Conservation (phyloP, 2,113 vertebrate genomes). For the Triplophysa siluroides region DNA sequence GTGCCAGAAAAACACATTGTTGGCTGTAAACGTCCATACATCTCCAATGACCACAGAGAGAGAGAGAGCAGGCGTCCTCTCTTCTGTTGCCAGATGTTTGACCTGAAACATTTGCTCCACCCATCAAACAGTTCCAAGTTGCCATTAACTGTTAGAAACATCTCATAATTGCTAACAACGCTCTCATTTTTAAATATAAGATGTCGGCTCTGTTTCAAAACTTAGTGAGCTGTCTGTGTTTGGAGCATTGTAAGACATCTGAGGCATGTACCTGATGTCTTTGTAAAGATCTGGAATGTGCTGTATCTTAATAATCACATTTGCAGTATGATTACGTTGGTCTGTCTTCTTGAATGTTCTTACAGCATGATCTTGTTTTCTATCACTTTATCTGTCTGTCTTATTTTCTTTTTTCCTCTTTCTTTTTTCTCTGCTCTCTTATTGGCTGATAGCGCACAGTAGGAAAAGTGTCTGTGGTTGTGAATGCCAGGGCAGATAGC, state of each 20-base stretch:
- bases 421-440: conserved; percentile 54
- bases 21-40: conserved; percentile 37
- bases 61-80: conserved; percentile 37
- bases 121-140: background rate
- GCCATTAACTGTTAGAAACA: background rate
- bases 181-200: background rate
- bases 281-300: too few species aligned
- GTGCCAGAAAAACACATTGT: background rate
- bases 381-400: conserved; percentile 15
- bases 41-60: conserved; percentile 28
- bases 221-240: background rate
- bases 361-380: background rate
- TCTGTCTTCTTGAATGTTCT: background rate
- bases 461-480: conserved; percentile 80
- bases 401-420: conserved; percentile 11
- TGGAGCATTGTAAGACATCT: too few species aligned
- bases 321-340: background rate
- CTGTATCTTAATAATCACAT: background rate
- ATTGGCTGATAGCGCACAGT: conserved; percentile 77
- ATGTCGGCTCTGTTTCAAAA: background rate
- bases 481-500: conserved; percentile 80
- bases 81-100: conserved; percentile 61
- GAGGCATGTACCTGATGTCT: too few species aligned
- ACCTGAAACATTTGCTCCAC: conserved; percentile 42
- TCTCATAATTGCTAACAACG: background rate